These are phyloP conservation scores for Mellivora capensis DNA, from an alignment of 2,113 vertebrate species.

Conservation along the genomic window DNA sequence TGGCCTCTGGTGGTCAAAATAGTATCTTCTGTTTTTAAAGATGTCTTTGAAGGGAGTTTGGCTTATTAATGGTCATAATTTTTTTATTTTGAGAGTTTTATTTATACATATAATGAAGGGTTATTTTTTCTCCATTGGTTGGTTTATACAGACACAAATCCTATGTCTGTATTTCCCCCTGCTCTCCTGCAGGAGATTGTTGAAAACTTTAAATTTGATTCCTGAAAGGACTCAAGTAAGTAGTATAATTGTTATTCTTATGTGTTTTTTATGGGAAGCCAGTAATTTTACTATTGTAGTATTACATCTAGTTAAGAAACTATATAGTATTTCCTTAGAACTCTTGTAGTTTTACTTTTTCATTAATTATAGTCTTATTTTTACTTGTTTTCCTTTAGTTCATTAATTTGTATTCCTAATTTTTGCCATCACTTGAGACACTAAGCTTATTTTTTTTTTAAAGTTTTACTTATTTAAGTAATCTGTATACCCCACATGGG, in stretches of 20 bases:
- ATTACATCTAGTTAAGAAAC: neutral
- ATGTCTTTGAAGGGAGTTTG: neutral
- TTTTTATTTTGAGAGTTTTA: neutral
- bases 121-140: neutral
- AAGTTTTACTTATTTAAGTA: neutral
- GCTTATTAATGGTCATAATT: neutral
- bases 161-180: neutral
- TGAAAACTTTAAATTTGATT: conserved; percentile 51
- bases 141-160: conserved; percentile 4
- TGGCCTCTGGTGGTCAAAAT: conserved; percentile 30
- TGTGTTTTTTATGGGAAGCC: neutral
- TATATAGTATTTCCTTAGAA: neutral
- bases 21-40: neutral
- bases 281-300: neutral
- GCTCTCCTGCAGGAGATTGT: neutral
- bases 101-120: neutral
- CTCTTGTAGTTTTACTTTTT: neutral
- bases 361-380: neutral
- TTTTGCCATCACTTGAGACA: neutral
- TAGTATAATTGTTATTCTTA: neutral
- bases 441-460: neutral
- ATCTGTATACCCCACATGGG: neutral
- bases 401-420: neutral
- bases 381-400: neutral
- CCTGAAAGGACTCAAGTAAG: conserved; percentile 47